Base-by-base conservation (phyloP, 2,113 vertebrate species). In the Lycocorax pyrrhopterus region DNA sequence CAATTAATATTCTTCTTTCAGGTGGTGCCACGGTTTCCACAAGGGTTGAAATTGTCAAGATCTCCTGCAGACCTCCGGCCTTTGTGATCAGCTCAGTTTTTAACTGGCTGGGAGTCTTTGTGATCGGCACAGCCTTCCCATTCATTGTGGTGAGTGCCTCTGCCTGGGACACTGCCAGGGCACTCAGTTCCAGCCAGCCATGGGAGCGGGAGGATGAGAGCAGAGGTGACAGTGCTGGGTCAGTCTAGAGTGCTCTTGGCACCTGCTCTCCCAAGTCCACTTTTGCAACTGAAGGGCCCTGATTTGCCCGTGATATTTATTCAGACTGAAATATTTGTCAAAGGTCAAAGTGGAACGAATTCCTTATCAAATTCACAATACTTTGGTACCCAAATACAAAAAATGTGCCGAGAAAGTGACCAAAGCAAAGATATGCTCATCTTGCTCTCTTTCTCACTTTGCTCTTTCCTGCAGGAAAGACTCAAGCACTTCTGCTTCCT, bases 401-500 rank as follows among this genome's bases (percentile, higher is more conserved):
- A 74, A 49, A 18, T 17, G 5, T 66, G 35, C 37, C 37, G 72
- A 69, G 41, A 69, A 90, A 37, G 47, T 35, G 39, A 63, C 39
- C 58, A 58, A 60, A 74, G 47, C 37, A 76, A 69, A 84, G 7
- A 73, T 44, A 26, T 21, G 51, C 39, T 95, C 15, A 89, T 66
- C 37, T 46, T 78, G 29, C 17, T 92, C 18, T 69, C 63, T 80
- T 56, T 90, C 66, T 73, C 30, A 43, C 52, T 95, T 87, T 89
- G 77, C 41, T 95, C 52, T 85, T 91, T 46, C 81, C 95, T 71
- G 12, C 97, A 99, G 99, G 98, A 97, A 46, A 98, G 91, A 47
- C 82, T 99, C 76, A 97, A 97, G 19, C 97, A 98, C 35, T 99
- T 97, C 97, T 99, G 98, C 95, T 99, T 99, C 63, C 97, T 99